Conservation (phyloP, 1,140 invertebrate genomes). For the Aphelinus certus region DNA sequence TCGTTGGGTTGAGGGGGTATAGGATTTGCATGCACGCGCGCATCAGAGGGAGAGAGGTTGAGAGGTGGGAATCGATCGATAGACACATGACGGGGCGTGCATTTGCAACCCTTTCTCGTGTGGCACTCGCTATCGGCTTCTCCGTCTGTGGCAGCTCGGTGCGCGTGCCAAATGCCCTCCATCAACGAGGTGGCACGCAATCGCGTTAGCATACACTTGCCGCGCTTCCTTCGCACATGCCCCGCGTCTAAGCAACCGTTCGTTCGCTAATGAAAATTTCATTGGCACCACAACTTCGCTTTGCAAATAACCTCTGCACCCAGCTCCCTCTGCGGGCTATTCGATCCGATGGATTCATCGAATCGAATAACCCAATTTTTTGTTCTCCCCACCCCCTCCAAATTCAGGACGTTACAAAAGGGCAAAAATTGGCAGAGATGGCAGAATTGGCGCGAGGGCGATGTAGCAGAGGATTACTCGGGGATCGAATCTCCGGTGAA, state of each 20-base stretch:
- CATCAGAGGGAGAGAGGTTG: neutral
- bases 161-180: neutral
- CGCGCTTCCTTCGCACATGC: conserved; percentile 32
- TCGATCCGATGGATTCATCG: too few relatives aligned
- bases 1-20: neutral
- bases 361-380: too few relatives aligned
- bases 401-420: too few relatives aligned
- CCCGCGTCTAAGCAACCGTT: neutral
- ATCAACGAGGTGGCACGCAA: conserved; percentile 31
- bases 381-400: too few relatives aligned
- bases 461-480: conserved; percentile 45
- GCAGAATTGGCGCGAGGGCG: too few relatives aligned
- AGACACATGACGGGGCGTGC: neutral
- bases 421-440: too few relatives aligned
- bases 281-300: too few relatives aligned
- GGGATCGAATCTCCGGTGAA: conserved; percentile 47
- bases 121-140: neutral
- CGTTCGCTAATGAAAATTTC: neutral
- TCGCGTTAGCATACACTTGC: conserved; percentile 37
- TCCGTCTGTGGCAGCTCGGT: neutral
- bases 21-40: neutral
- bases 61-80: neutral
- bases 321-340: too few relatives aligned
- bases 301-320: too few relatives aligned
- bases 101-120: neutral